Evolutionary conservation across 2,113 vertebrate genomes (phyloP).

Genomic region (Speoplatyrhinus poulsoni): DNA sequence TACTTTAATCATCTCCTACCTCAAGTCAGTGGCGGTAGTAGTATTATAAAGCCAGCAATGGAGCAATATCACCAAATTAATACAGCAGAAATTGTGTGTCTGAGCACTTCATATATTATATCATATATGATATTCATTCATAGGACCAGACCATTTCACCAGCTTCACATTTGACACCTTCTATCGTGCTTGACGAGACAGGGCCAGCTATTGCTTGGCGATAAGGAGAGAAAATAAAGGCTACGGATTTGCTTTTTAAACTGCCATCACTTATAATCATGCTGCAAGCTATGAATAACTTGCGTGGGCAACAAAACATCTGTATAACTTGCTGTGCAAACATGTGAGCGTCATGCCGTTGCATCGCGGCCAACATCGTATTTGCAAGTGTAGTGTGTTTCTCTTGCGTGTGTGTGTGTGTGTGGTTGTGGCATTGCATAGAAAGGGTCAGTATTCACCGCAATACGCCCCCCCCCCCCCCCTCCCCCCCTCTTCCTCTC

Average conservation of each 20-base stretch:
- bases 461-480: neutral
- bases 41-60: neutral
- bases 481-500: conserved; percentile 40
- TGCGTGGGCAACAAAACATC: conserved; percentile 19
- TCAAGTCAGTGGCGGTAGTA: neutral
- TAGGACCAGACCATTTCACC: conserved; percentile 1
- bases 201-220: neutral
- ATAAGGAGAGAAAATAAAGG: neutral
- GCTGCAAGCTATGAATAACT: conserved; percentile 8
- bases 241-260: neutral
- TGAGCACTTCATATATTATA: neutral
- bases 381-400: conserved; percentile 7
- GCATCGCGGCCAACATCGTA: conserved; percentile 12
- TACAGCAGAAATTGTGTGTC: neutral
- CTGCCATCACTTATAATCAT: conserved; percentile 10
- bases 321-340: conserved; percentile 1
- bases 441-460: conserved; percentile 1
- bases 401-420: neutral
- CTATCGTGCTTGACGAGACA: neutral
- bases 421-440: neutral
- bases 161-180: neutral
- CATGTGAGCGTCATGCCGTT: neutral
- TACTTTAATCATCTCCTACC: too few species aligned
- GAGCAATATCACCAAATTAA: neutral
- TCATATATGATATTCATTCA: too few species aligned